Evolutionary conservation across 2,797 vertebrate genomes (phyloP).

Genomic region (Protosalanx chinensis): DNA sequence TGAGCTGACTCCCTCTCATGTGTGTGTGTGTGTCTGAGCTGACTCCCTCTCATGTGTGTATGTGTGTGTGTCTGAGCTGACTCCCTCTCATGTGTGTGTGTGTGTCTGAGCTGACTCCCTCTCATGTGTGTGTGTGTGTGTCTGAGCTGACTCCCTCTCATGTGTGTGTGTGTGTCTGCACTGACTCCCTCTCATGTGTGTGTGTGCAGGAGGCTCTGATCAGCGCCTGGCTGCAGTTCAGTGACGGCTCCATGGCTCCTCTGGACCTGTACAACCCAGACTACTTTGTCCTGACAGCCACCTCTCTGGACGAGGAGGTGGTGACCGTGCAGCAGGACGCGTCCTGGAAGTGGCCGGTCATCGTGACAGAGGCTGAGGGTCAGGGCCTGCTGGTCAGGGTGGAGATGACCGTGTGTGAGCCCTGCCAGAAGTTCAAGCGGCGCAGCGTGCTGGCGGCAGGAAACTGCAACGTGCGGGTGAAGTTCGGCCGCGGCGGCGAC

Average conservation of each 20-base stretch:
- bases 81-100: neutral
- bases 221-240: constrained; percentile 95
- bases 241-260: constrained; percentile 86
- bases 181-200: constrained; percentile 8
- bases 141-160: constrained; percentile 4
- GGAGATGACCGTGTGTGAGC: constrained; percentile 88
- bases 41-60: too few relatives aligned
- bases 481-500: constrained; percentile 78
- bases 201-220: constrained; percentile 84
- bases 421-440: constrained; percentile 91
- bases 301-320: constrained; percentile 82
- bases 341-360: constrained; percentile 76
- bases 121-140: neutral
- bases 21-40: too few relatives aligned
- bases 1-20: too few relatives aligned
- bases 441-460: constrained; percentile 86
- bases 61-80: constrained; percentile 1
- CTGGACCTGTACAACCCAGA: constrained; percentile 86
- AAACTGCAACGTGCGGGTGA: constrained; percentile 79
- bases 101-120: constrained; percentile 3
- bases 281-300: constrained; percentile 83
- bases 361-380: constrained; percentile 86
- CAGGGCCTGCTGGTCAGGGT: constrained; percentile 85
- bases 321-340: constrained; percentile 75
- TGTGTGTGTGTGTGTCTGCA: constrained; percentile 30